Percentiles rank a stretch among this genome's conserved stretches.
These are phyloP conservation scores for Trididemnum miniatum DNA, from an alignment of 23 tunicate genomes.

Conservation along the genomic window DNA sequence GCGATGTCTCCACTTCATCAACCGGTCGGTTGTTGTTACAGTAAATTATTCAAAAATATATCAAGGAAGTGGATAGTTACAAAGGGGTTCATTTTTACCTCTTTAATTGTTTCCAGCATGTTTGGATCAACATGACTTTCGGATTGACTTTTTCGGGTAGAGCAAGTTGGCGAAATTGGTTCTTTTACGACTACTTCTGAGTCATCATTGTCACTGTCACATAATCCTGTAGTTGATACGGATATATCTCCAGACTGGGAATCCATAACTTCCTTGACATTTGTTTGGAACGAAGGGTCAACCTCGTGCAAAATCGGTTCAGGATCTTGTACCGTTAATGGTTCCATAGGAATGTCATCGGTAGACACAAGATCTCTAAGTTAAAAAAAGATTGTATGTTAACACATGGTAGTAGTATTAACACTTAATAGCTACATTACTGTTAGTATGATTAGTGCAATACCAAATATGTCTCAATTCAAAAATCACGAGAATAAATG, in stretches of 20 bases:
- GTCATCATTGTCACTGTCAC: neutral
- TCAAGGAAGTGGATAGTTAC: too few relatives aligned
- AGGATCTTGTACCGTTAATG: neutral
- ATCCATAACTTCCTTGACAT: neutral
- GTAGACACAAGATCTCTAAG: too few relatives aligned
- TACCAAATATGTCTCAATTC: too few relatives aligned
- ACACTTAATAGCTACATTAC: too few relatives aligned
- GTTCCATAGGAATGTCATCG: neutral
- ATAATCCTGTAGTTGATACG: neutral
- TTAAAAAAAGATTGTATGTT: too few relatives aligned
- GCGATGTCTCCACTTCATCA: too few relatives aligned
- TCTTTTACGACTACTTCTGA: conserved; percentile 6
- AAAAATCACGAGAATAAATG: too few relatives aligned
- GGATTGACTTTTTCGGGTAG: neutral
- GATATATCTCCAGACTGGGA: conserved; percentile 13
- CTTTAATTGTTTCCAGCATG: conserved; percentile 13
- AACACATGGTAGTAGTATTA: too few relatives aligned
- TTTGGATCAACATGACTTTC: neutral
- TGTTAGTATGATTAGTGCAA: too few relatives aligned
- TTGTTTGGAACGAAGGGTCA: neutral
- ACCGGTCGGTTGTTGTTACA: too few relatives aligned
- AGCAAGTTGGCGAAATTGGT: conserved; percentile 4
- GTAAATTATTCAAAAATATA: too few relatives aligned
- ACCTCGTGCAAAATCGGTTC: neutral
- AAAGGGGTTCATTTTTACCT: neutral